Conservation (phyloP, 1,140 invertebrate species). For the Bactericera cockerelli region DNA sequence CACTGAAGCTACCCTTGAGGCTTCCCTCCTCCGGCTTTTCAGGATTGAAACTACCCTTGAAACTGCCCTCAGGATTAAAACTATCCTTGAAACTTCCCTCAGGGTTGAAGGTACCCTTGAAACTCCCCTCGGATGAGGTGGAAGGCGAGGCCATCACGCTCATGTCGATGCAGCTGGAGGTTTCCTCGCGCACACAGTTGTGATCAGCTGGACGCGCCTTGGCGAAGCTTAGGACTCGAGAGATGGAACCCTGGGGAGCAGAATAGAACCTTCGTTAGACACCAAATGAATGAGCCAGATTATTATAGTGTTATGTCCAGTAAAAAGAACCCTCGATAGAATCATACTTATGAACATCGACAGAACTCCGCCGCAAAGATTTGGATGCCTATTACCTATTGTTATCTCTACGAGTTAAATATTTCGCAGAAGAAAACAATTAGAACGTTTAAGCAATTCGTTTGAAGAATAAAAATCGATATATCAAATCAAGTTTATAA, state of each 20-base stretch:
- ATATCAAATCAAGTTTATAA: too few relatives aligned
- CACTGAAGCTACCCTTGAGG: too few relatives aligned
- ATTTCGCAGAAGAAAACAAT: too few relatives aligned
- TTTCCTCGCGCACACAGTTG: conserved; percentile 18
- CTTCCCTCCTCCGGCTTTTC: too few relatives aligned
- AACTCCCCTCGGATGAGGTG: conserved; percentile 28
- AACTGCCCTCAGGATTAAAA: conserved; percentile 27
- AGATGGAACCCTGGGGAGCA: conserved; percentile 51
- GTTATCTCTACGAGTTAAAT: too few relatives aligned
- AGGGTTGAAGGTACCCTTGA: conserved; percentile 28
- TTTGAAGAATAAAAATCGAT: too few relatives aligned
- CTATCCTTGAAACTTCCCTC: conserved; percentile 32
- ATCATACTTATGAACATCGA: too few relatives aligned
- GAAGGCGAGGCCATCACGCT: conserved; percentile 19
- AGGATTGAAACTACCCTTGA: conserved; percentile 28
- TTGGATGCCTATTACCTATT: too few relatives aligned
- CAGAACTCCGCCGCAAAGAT: too few relatives aligned
- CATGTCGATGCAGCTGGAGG: neutral
- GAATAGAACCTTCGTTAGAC: too few relatives aligned
- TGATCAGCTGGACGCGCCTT: conserved; percentile 25
- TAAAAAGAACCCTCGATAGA: too few relatives aligned
- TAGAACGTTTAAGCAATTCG: too few relatives aligned
- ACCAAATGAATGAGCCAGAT: neutral
- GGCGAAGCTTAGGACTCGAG: conserved; percentile 51
- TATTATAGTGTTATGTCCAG: neutral